Evolutionary conservation across 2,888 invertebrate genomes (phyloP), one percentile per base, ranked within the genome.

Genomic region (Poecilus cupreus): DNA sequence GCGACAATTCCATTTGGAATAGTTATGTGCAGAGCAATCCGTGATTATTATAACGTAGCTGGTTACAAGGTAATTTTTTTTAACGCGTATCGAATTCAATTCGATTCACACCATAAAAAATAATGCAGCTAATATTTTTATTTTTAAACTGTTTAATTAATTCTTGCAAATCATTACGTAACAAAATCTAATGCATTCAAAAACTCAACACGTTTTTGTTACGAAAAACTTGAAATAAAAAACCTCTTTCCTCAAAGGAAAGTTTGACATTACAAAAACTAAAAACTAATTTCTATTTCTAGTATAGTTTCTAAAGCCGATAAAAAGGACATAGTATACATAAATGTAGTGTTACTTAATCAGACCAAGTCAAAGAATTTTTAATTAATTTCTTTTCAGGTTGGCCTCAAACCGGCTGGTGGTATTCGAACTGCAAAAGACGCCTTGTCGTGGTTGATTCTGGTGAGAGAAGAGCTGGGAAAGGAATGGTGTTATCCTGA

Each of bases 381-480:
- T 72, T 43, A 43, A 72, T 72, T 46, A 37, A 46, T 46, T 72
- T 72, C 37, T 84, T 86, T 87, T 54, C 86, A 96, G 96, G 94
- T 99, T 83, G 99, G 99, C 1, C 92, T 99, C 81, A 99, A 99
- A 90, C 98, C 99, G 18, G 99, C 99, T 18, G 99, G 99, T 13
- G 99, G 99, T 6, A 96, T 99, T 60, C 92, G 95, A 83, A 96
- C 96, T 0, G 92, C 94, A 0, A 91, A 92, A 64, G 98, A 99
- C 88, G 96, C 97, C 0, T 91, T 98, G 32, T 91, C 93, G 82
- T 99, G 98, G 97, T 90, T 98, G 85, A 91, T 94, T 3, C 89
- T 99, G 82, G 93, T 98, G 6, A 93, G 96, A 87, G 93, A 94
- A 85, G 94, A 97, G 83, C 91, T 99, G 13, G 99, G 98, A 0